These are phyloP conservation scores for Paradoxurus hermaphroditus DNA, from an alignment of 2,113 vertebrate genomes.

Conservation along the genomic window DNA sequence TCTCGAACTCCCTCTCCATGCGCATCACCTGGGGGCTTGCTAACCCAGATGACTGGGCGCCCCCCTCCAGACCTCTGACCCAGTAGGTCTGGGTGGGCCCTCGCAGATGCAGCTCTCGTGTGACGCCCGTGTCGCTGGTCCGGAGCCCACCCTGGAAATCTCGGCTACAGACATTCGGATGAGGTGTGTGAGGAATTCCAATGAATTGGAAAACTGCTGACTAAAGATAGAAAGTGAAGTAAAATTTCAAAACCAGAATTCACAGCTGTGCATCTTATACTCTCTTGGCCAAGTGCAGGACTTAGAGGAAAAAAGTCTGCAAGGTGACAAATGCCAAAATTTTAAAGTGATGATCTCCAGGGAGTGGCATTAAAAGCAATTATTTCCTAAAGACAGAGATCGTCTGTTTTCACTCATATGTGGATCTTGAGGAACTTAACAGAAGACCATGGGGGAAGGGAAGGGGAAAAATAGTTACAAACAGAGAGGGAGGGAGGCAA, in stretches of 20 bases:
- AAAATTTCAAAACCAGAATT: background rate
- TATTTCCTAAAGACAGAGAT: background rate
- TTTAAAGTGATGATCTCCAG: background rate
- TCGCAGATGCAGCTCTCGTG: background rate
- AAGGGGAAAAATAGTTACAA: too few species aligned
- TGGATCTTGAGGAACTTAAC: too few species aligned
- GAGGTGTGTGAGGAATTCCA: background rate
- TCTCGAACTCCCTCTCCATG: background rate
- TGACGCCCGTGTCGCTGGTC: background rate
- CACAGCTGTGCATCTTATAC: rapidly evolving
- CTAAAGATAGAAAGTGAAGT: background rate
- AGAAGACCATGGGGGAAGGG: too few species aligned
- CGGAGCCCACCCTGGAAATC: background rate
- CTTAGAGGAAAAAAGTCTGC: background rate
- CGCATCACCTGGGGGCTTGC: background rate
- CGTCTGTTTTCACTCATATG: too few species aligned
- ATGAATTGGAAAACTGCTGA: background rate
- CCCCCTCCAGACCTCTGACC: rapidly evolving
- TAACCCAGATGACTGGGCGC: background rate
- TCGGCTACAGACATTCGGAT: background rate
- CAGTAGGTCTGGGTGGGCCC: background rate
- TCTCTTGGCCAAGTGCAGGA: background rate
- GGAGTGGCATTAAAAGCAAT: background rate
- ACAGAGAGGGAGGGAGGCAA: too few species aligned
- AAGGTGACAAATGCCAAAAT: background rate